Base-by-base conservation (phyloP, 2,888 invertebrate genomes). In the Lycophotia porphyrea region DNA sequence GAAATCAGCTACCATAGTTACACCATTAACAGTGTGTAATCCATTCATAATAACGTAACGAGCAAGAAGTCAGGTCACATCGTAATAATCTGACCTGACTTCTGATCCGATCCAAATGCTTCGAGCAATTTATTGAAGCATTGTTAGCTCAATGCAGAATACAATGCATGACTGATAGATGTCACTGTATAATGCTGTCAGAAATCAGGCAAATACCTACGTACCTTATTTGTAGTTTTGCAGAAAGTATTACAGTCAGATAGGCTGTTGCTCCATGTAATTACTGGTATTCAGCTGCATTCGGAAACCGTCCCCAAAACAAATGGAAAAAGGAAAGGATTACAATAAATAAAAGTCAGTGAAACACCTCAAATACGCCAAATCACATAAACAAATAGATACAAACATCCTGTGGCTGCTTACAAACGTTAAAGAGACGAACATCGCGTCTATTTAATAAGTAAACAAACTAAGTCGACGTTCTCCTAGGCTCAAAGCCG, bases 401-500 rank as follows among this genome's bases (percentile, higher is more conserved):
- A 72, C 21, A 36, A 61, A 63, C 61, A 2, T n/a, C 11, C 49
- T 63, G 47, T 65, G n/a, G 72, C 34, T 64, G 52, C 60, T 58
- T 31, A 69, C 71, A 65, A 84, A 61, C 63, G 55, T 67, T 58
- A 36, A 27, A 31, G 63, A 82, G 64, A 74, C 71, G 70, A 80
- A 60, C 27, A 58, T 36, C 65, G 73, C 66, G 42, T 71, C 61
- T 75, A 80, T 82, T 80, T 74, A 74, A 77, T 85, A 82, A 74
- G 76, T 72, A 74, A 82, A 84, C 72, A 82, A 69, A 70, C 55
- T 82, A 74, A 84, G 68, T 63, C 69, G 78, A 74, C 78, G 67
- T 70, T 74, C 78, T 78, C 74, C 83, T 83, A 75, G 69, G 65
- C 80, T 84, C 75, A 71, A 72, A 77, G 67, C 68, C 61, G 63